Evolutionary conservation across 2,797 vertebrate genomes (phyloP).

Genomic region (Percopsis omiscomaycus): DNA sequence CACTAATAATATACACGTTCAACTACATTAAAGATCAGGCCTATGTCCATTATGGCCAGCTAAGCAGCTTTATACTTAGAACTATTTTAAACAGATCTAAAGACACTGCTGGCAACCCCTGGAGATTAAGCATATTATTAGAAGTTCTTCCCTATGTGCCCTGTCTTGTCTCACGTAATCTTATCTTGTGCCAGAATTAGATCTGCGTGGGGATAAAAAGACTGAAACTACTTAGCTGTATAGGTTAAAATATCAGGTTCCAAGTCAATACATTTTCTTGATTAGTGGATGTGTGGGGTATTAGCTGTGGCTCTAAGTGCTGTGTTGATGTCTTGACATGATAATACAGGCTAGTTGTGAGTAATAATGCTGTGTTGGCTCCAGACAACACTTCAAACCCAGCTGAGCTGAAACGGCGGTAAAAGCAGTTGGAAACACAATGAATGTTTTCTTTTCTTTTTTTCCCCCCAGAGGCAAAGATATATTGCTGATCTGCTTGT

Average conservation of each 20-base stretch:
- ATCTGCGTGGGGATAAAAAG: constrained; percentile 15
- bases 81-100: background rate
- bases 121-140: constrained; percentile 1
- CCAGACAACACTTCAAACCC: constrained; percentile 69
- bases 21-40: too few relatives aligned
- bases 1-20: too few relatives aligned
- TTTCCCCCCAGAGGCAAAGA: background rate
- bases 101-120: constrained; percentile 2
- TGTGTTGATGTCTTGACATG: constrained; percentile 48
- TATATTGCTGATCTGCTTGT: background rate
- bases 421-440: constrained; percentile 9
- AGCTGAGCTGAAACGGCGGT: constrained; percentile 56
- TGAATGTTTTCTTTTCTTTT: background rate
- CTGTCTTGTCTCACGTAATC: constrained; percentile 45
- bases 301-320: constrained; percentile 45
- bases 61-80: too few relatives aligned
- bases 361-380: constrained; percentile 54
- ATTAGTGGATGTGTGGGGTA: constrained; percentile 46
- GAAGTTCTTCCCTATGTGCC: constrained; percentile 31
- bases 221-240: constrained; percentile 15
- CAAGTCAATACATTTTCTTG: constrained; percentile 53
- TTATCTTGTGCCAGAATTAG: constrained; percentile 1
- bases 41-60: too few relatives aligned
- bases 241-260: constrained; percentile 50
- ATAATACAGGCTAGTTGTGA: constrained; percentile 45